phyloP scores from a whole-genome alignment of 2,888 invertebrate species.

The Microplitis deprimator region DNA sequence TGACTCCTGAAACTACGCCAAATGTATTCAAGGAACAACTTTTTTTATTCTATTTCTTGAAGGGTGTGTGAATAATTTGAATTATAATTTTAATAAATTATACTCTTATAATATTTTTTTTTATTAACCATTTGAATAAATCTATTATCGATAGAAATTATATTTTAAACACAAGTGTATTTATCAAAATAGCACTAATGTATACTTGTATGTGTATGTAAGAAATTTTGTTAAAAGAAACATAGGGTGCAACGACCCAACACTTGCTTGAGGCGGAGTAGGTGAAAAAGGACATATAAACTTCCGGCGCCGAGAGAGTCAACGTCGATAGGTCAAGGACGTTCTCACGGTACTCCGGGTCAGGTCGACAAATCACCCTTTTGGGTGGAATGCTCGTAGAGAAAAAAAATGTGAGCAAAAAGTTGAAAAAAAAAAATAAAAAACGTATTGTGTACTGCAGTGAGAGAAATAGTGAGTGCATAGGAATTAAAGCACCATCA shows the following conservation, averaged over 20 bases:
- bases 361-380: slow-evolving; percentile 71
- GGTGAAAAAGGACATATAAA: slow-evolving; percentile 41
- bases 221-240: not conserved
- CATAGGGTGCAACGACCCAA: slow-evolving; percentile 31
- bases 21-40: too few relatives aligned
- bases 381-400: slow-evolving; percentile 63
- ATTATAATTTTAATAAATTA: too few relatives aligned
- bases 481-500: slow-evolving; percentile 40
- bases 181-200: not conserved
- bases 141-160: too few relatives aligned
- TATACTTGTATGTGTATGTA: not conserved
- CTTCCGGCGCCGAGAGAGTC: slow-evolving; percentile 62
- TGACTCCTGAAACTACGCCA: too few relatives aligned
- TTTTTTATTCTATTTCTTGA: too few relatives aligned
- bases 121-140: too few relatives aligned
- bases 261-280: slow-evolving; percentile 19
- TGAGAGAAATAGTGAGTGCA: slow-evolving; percentile 42
- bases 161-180: too few relatives aligned
- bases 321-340: slow-evolving; percentile 71
- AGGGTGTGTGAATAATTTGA: too few relatives aligned
- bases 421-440: slow-evolving; percentile 15
- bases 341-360: slow-evolving; percentile 63
- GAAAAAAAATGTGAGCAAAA: slow-evolving; percentile 54
- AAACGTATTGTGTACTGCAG: slow-evolving; percentile 40
- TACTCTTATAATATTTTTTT: too few relatives aligned